Percentiles rank a stretch among this genome's conserved stretches.
These are phyloP conservation scores for Sebastes miniatus DNA, from an alignment of 2,797 vertebrate genomes.

Conservation along the genomic window DNA sequence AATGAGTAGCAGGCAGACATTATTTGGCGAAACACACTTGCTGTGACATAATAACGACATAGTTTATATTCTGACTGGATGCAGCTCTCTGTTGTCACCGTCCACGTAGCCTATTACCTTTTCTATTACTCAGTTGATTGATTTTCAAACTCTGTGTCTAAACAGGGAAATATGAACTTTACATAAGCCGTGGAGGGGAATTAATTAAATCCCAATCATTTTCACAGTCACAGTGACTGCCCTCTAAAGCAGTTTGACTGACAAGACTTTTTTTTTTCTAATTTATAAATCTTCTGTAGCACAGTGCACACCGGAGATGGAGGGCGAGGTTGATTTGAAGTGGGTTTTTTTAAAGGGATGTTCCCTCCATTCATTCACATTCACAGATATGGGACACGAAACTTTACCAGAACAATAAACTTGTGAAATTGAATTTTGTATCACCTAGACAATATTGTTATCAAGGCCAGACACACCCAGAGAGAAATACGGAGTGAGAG, in stretches of 20 bases:
- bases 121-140: slow-evolving; percentile 82
- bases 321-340: slow-evolving; percentile 16
- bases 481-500: not conserved
- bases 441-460: slow-evolving; percentile 36
- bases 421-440: slow-evolving; percentile 63
- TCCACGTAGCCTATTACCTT: slow-evolving; percentile 71
- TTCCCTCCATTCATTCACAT: slow-evolving; percentile 41
- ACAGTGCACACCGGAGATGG: slow-evolving; percentile 14
- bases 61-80: slow-evolving; percentile 69
- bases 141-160: slow-evolving; percentile 77
- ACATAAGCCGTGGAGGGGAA: slow-evolving; percentile 75
- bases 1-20: slow-evolving; percentile 15
- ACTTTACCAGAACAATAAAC: slow-evolving; percentile 55
- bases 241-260: slow-evolving; percentile 70
- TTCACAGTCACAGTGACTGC: slow-evolving; percentile 75
- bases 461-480: slow-evolving; percentile 38
- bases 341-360: not conserved
- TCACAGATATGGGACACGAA: slow-evolving; percentile 34
- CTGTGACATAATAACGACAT: slow-evolving; percentile 60
- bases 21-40: slow-evolving; percentile 46
- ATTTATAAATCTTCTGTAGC: slow-evolving; percentile 45
- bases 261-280: slow-evolving; percentile 34
- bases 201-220: slow-evolving; percentile 80
- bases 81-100: slow-evolving; percentile 61
- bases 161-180: slow-evolving; percentile 79